Conservation (phyloP, 2,888 invertebrate species). For the Drosophila picticornis region DNA sequence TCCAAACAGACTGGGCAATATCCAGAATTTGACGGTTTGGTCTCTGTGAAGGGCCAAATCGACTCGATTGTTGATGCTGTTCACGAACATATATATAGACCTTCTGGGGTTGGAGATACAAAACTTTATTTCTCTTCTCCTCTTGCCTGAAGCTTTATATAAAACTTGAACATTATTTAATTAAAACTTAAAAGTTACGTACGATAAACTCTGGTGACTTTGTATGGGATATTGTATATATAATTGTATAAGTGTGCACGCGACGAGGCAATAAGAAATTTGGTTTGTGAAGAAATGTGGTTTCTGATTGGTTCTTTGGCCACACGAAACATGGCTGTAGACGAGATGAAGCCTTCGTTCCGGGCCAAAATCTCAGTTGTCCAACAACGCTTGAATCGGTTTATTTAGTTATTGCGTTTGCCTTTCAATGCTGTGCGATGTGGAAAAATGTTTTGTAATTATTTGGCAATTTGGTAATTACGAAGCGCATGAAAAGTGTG, state of each 20-base stretch:
- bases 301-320: background rate
- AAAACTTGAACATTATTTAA: background rate
- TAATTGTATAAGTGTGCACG: background rate
- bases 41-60: too few relatives aligned
- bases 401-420: conserved; percentile 14
- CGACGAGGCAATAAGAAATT: background rate
- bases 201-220: background rate
- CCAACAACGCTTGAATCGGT: background rate
- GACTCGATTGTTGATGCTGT: too few relatives aligned
- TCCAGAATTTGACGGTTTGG: background rate
- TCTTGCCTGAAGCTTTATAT: background rate
- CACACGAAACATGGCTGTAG: background rate
- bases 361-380: conserved; percentile 28
- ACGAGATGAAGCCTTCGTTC: background rate
- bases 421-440: conserved; percentile 58
- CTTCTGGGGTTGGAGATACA: too few relatives aligned
- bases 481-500: conserved; percentile 48
- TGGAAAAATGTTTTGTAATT: conserved; percentile 76
- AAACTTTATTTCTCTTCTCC: too few relatives aligned
- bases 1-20: background rate
- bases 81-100: too few relatives aligned
- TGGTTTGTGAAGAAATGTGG: background rate
- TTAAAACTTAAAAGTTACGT: background rate
- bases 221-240: background rate
- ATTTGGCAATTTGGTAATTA: conserved; percentile 72